These are phyloP conservation scores for Propithecus deckenii DNA, from an alignment of 2,797 vertebrate species.

Conservation along the genomic window DNA sequence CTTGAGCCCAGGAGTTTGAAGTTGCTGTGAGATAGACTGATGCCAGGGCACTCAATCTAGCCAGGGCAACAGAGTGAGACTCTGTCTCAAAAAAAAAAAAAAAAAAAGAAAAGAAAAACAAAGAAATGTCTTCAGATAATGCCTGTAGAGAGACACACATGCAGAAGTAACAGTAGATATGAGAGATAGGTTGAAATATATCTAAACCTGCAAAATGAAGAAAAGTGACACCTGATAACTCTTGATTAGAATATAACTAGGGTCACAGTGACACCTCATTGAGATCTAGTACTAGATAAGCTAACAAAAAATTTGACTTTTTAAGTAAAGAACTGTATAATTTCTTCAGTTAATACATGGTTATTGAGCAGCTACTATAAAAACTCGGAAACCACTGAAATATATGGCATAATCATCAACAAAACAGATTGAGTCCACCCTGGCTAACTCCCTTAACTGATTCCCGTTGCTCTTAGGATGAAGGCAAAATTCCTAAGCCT, in stretches of 20 bases:
- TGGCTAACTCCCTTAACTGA: background rate
- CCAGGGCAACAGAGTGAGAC: too few species aligned
- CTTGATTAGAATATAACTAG: background rate
- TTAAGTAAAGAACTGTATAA: background rate
- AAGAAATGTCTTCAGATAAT: background rate
- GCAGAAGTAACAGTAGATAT: background rate
- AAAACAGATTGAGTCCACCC: background rate
- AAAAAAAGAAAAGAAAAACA: background rate
- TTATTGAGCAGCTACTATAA: background rate
- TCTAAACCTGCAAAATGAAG: background rate
- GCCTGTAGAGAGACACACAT: background rate
- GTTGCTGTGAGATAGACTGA: too few species aligned
- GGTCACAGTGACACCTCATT: background rate
- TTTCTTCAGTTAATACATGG: background rate
- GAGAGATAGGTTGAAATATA: background rate
- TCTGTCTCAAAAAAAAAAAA: too few species aligned
- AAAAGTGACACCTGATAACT: background rate
- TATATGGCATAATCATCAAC: background rate
- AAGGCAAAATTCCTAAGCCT: background rate
- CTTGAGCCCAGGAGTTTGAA: too few species aligned
- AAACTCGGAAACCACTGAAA: background rate
- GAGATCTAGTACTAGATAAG: background rate
- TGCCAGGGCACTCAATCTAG: too few species aligned
- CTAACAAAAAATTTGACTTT: background rate
- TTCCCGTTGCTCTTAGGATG: background rate